phyloP scores from a whole-genome alignment of 2,797 vertebrate species.

The Naso thynnoides region DNA sequence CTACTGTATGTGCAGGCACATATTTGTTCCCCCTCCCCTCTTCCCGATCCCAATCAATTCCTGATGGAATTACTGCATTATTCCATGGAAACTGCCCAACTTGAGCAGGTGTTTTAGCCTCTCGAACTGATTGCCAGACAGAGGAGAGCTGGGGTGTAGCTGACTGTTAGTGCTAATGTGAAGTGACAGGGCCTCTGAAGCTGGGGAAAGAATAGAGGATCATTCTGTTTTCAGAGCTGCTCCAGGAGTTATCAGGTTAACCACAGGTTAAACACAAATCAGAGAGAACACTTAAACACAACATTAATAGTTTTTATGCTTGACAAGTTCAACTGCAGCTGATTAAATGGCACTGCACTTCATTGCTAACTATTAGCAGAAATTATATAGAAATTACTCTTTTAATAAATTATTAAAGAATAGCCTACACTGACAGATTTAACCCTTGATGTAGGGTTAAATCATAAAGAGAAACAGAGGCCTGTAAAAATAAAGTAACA shows the following conservation, averaged over 20 bases:
- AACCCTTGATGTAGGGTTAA: constrained; percentile 22
- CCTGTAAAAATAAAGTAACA: constrained; percentile 33
- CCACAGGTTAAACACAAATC: constrained; percentile 69
- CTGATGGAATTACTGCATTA: constrained; percentile 83
- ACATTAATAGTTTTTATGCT: constrained; percentile 53
- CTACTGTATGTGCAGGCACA: constrained; percentile 73
- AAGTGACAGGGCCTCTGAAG: constrained; percentile 77
- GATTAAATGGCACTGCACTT: constrained; percentile 18
- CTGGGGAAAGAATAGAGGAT: constrained; percentile 55
- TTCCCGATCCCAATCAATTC: constrained; percentile 79
- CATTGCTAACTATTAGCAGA: neutral
- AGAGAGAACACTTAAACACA: constrained; percentile 49
- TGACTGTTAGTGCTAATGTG: constrained; percentile 78
- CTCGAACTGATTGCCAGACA: constrained; percentile 80
- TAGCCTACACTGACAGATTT: constrained; percentile 4
- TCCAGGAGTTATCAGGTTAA: constrained; percentile 74
- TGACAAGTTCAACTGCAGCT: constrained; percentile 50
- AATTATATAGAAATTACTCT: neutral
- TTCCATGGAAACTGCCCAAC: constrained; percentile 83
- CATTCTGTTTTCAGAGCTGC: constrained; percentile 62
- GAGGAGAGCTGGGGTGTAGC: constrained; percentile 74
- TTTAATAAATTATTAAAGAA: constrained; percentile 5
- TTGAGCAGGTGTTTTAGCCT: constrained; percentile 83
- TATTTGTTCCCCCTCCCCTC: constrained; percentile 72
- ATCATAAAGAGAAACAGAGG: constrained; percentile 26